Evolutionary conservation across 2,797 vertebrate species (phyloP).

Genomic region (Crocodylus rhombifer): DNA sequence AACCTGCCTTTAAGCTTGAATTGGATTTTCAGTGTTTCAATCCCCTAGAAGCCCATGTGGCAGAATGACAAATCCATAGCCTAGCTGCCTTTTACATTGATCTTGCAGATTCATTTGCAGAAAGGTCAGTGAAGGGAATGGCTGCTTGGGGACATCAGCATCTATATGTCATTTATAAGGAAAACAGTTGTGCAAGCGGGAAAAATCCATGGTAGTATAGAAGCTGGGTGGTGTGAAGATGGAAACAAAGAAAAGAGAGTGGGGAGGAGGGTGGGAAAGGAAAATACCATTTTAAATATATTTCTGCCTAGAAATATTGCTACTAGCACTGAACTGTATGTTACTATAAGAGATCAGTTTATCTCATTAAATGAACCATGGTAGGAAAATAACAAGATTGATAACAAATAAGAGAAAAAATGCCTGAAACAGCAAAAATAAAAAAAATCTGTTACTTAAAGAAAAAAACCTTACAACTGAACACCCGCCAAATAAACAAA

Average conservation of each 20-base stretch:
- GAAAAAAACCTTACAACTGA: neutral
- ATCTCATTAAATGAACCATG: neutral
- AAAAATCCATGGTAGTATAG: neutral
- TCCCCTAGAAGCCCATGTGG: neutral
- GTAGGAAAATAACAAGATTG: neutral
- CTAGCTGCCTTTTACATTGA: fast-evolving
- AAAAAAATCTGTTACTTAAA: neutral
- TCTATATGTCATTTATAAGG: neutral
- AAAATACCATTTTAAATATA: neutral
- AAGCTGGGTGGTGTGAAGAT: neutral
- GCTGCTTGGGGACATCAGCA: neutral
- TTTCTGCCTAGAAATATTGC: neutral
- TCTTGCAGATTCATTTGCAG: neutral
- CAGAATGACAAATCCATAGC: neutral
- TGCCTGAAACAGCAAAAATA: neutral
- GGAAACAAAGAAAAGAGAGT: neutral
- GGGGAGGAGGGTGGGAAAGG: neutral
- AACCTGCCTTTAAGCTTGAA: neutral
- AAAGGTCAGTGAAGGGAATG: neutral
- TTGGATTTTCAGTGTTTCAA: neutral
- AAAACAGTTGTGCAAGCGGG: neutral
- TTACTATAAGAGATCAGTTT: neutral
- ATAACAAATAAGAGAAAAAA: neutral
- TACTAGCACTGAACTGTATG: neutral
- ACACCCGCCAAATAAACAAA: too few relatives aligned